Evolutionary conservation across 1,140 invertebrate species (phyloP).

Genomic region (Bombus superbus): DNA sequence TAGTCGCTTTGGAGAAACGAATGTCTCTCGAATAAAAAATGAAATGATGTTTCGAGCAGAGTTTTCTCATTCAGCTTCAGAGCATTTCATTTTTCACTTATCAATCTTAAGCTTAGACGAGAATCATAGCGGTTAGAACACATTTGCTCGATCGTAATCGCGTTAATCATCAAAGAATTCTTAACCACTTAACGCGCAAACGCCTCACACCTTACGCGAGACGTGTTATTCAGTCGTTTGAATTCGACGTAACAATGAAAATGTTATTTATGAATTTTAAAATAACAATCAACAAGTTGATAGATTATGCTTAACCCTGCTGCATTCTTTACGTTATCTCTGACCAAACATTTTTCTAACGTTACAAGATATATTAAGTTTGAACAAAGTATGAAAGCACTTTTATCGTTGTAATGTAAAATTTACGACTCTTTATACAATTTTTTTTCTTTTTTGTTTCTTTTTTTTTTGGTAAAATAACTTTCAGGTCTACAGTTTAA

Average conservation of each 20-base stretch:
- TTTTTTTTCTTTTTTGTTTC: too few species aligned
- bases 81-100: conserved; percentile 26
- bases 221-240: background rate
- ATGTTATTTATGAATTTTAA: background rate
- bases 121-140: background rate
- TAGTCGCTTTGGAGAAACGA: background rate
- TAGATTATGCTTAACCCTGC: background rate
- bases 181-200: background rate
- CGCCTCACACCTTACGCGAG: background rate
- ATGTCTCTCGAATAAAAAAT: conserved; percentile 15
- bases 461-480: too few species aligned
- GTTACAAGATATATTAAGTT: background rate
- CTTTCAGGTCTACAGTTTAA: too few species aligned
- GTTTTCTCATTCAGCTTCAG: background rate
- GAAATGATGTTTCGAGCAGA: background rate
- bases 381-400: background rate
- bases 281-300: background rate
- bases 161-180: background rate
- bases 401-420: background rate
- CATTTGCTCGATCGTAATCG: conserved; percentile 11
- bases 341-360: background rate
- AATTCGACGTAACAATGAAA: background rate
- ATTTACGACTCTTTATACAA: background rate
- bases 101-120: background rate
- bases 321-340: background rate